phyloP scores from a whole-genome alignment of 2,797 vertebrate genomes.

The Gallinago stenura region DNA sequence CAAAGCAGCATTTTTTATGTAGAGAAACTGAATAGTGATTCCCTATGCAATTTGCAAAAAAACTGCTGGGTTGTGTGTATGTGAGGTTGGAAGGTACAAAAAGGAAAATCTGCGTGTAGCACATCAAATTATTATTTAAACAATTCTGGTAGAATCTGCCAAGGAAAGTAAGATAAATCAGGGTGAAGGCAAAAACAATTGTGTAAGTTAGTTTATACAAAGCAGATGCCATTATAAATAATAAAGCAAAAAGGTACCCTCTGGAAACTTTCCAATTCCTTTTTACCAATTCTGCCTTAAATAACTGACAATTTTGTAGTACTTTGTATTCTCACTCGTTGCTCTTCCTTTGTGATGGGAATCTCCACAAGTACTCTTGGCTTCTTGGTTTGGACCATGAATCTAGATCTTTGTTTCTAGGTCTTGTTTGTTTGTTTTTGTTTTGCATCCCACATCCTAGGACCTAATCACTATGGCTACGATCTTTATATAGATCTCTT shows the following conservation, averaged over 20 bases:
- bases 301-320: constrained; percentile 33
- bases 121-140: constrained; percentile 56
- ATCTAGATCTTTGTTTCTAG: constrained; percentile 13
- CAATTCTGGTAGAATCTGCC: constrained; percentile 51
- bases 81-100: neutral
- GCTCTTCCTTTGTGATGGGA: constrained; percentile 10
- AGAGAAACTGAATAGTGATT: neutral
- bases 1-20: neutral
- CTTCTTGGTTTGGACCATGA: constrained; percentile 21
- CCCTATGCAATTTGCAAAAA: neutral
- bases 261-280: constrained; percentile 32
- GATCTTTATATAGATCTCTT: constrained; percentile 23
- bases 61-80: neutral
- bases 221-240: constrained; percentile 56
- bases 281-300: constrained; percentile 56
- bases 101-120: constrained; percentile 24
- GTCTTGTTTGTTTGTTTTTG: constrained; percentile 29
- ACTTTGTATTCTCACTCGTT: constrained; percentile 28
- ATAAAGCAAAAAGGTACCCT: constrained; percentile 43
- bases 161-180: constrained; percentile 36
- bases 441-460: constrained; percentile 4
- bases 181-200: constrained; percentile 21
- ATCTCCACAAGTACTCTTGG: constrained; percentile 13
- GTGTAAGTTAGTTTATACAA: constrained; percentile 53
- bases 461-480: neutral